Base-by-base conservation (phyloP, 2,113 vertebrate species). In the Malurus cyaneus region DNA sequence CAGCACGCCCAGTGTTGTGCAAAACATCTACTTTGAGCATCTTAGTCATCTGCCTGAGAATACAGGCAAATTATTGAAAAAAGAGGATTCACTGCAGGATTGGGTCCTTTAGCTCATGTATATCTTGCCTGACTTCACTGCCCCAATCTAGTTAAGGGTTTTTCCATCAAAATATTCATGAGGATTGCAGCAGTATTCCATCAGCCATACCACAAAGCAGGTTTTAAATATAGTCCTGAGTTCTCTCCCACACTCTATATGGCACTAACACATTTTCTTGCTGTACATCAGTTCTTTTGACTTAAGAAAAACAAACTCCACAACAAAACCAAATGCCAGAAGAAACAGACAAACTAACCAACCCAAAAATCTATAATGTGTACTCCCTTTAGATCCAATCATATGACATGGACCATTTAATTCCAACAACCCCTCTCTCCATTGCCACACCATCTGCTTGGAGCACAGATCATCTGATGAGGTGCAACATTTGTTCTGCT, bases 81-180 rank as follows among this genome's bases (percentile, higher is more conserved):
- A 42, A 26, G 7, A 72, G 18, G 18, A 78, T 49, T 78, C 54
- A 31, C 18, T 73, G 18, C 8, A 91, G n/a, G 59, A 57, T 2
- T 28, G 7, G 11, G 6, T 65, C 41, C 23, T 60, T 42, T 34
- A 89, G 60, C 13, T 89, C 29, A n/a, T 0, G 1, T 59, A 31
- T 14, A 34, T 69, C n/a, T 70, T 74, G 15, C 24, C 42, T 49
- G 17, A 61, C 36, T 66, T 89, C 36, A 61, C n/a, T 57, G 5
- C 6, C 21, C 7, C 19, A 25, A n/a, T 41, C 42, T 77, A 61
- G 31, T 57, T 80, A 86, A 83, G 9, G 31, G 54, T 2, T 93
- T 93, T 84, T 93, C 50, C 25, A 53, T 49, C 60, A 89, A 94
- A 95, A 89, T 94, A 86, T 91, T 91, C 46, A 57, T 89, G 52